Evolutionary conservation across 2,888 invertebrate genomes (phyloP).

Genomic region (Serripes groenlandicus): DNA sequence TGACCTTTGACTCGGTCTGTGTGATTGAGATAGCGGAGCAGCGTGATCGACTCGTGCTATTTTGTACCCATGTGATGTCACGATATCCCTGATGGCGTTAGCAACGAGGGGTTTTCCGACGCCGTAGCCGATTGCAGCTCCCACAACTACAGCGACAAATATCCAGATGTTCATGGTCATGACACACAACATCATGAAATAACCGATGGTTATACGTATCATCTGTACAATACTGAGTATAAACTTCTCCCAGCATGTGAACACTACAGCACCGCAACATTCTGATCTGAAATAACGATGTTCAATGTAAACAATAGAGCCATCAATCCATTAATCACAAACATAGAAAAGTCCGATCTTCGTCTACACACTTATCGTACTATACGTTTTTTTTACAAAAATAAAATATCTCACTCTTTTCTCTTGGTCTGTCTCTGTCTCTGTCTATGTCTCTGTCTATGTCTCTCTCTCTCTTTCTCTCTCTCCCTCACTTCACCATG

Average conservation of each 20-base stretch:
- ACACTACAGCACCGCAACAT: slow-evolving; percentile 42
- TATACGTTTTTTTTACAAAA: too few relatives aligned
- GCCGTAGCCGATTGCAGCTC: slow-evolving; percentile 55
- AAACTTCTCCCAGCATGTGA: slow-evolving; percentile 57
- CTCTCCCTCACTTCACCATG: too few relatives aligned
- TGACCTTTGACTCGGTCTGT: slow-evolving; percentile 42
- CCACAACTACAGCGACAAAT: slow-evolving; percentile 53
- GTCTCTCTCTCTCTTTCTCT: too few relatives aligned
- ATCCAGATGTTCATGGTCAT: slow-evolving; percentile 67
- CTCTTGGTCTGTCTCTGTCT: too few relatives aligned
- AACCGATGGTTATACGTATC: slow-evolving; percentile 52
- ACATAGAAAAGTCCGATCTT: too few relatives aligned
- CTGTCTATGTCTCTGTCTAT: too few relatives aligned
- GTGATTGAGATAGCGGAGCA: neutral
- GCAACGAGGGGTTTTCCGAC: slow-evolving; percentile 61
- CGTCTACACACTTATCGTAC: too few relatives aligned
- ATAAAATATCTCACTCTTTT: too few relatives aligned
- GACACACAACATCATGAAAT: slow-evolving; percentile 63
- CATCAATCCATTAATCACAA: too few relatives aligned
- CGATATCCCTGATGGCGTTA: slow-evolving; percentile 47
- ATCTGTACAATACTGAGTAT: slow-evolving; percentile 40
- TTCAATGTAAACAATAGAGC: neutral
- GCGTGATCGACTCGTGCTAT: slow-evolving; percentile 15
- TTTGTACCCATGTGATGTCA: slow-evolving; percentile 55
- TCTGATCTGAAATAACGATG: slow-evolving; percentile 31